Base-by-base conservation (phyloP, 2,113 vertebrate genomes). In the Podocnemis expansa region DNA sequence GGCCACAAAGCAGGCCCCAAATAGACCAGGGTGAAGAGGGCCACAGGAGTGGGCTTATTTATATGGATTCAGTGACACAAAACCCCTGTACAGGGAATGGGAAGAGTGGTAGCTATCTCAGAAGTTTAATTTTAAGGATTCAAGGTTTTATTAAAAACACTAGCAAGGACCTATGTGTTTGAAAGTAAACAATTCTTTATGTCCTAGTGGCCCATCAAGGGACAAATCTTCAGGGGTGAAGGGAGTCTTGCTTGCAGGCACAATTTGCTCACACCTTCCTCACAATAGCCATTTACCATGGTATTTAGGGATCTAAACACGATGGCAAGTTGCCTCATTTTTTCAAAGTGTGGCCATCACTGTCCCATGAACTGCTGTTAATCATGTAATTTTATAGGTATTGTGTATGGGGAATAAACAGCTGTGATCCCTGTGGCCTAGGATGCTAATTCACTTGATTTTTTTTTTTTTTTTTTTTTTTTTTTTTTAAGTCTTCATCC, bases 41-140 rank as follows among this genome's bases (percentile, higher is more conserved):
- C 2, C 0, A 0, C 25, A 52, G 9, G 6, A 80, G 8, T 38
- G 17, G 34, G 34, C 16, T 29, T 67, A 67, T n/a, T 67, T 67
- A 67, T 17, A 67, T 38, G 8, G 34, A n/a, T 38, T 67, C 63
- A 67, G 63, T 67, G 17, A 67, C 34, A 17, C 17, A 4, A 38
- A 67, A 34, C 17, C 34, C 34, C 63, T 21, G 34, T 16, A 67
- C 17, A 38, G 63, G 34, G 34, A 67, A 67, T 17, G 1, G n/a
- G 34, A 8, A 38, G 63, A 38, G 63, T 34, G n/a, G 63, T 16
- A 5, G 63, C 17, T 19, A 67, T 17, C 34, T 16, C 4, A 67
- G 63, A 67, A 3, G 19, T 19, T 67, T 38, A 67, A 38, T 67
- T 38, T n/a, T 67, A 67, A 67, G n/a, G 63, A 67, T 38, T 8